phyloP scores from a whole-genome alignment of 1,140 invertebrate species.

The Argopecten irradians region DNA sequence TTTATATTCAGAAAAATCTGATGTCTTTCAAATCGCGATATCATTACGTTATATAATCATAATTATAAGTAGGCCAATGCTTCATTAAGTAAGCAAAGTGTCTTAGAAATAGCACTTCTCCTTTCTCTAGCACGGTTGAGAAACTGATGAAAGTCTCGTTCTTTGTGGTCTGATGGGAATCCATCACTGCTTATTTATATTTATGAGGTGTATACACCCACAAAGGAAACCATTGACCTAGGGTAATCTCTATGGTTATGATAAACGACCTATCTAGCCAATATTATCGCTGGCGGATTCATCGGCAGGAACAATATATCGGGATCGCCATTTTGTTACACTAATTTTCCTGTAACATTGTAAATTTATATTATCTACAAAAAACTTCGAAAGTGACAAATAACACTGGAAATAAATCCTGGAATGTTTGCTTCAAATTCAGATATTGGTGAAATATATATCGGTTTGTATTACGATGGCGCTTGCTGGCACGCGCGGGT shows the following conservation, averaged over 20 bases:
- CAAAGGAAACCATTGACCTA: neutral
- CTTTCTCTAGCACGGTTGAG: neutral
- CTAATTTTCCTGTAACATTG: neutral
- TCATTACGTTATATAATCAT: too few relatives aligned
- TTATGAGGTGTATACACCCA: neutral
- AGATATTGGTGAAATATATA: neutral
- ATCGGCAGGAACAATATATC: neutral
- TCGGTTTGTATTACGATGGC: neutral
- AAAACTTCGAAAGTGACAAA: neutral
- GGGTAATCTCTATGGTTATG: neutral
- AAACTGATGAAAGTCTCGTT: neutral
- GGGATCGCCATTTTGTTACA: neutral
- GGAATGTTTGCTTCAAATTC: neutral
- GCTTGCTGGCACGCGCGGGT: neutral
- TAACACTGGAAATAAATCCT: neutral
- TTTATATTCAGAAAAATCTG: too few relatives aligned
- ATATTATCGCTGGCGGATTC: neutral
- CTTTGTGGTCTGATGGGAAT: neutral
- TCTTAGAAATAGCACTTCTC: too few relatives aligned
- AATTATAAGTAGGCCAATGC: too few relatives aligned
- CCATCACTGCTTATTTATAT: neutral
- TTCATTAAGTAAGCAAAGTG: too few relatives aligned
- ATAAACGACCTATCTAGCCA: neutral
- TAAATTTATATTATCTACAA: neutral
- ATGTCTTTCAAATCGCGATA: too few relatives aligned